Conservation (phyloP, 2,888 invertebrate genomes). For the Petrolisthes cinctipes region DNA sequence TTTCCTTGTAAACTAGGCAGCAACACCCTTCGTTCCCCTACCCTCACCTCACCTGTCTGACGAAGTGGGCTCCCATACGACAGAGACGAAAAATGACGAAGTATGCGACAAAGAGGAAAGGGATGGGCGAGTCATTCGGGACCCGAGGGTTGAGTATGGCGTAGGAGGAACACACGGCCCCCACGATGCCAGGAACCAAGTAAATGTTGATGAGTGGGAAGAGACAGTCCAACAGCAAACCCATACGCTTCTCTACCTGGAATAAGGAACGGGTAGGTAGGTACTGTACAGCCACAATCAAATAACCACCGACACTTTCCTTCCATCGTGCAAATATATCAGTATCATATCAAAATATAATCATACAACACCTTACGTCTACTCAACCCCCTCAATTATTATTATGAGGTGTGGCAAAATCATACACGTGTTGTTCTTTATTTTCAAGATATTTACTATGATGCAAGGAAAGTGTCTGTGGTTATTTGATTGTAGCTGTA, state of each 20-base stretch:
- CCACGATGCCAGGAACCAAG: not conserved
- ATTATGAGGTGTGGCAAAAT: too few relatives aligned
- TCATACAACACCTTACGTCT: too few relatives aligned
- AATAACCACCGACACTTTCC: too few relatives aligned
- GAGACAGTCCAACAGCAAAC: not conserved
- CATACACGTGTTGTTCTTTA: too few relatives aligned
- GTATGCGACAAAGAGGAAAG: not conserved
- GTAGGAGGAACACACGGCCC: conserved; percentile 1
- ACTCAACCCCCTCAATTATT: too few relatives aligned
- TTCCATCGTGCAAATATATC: too few relatives aligned
- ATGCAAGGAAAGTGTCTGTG: too few relatives aligned
- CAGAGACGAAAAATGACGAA: not conserved
- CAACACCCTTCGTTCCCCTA: not conserved
- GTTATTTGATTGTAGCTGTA: too few relatives aligned
- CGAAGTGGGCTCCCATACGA: conserved; percentile 13
- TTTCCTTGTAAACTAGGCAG: not conserved
- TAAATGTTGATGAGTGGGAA: not conserved
- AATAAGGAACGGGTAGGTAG: not conserved
- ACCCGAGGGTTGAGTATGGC: not conserved
- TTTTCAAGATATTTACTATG: too few relatives aligned
- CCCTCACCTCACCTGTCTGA: conserved; percentile 12
- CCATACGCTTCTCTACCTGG: conserved; percentile 13
- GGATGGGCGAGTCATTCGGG: not conserved
- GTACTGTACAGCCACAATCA: too few relatives aligned
- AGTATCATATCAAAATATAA: too few relatives aligned